Conservation (phyloP, 2,797 vertebrate species). For the Botia kubotai region DNA sequence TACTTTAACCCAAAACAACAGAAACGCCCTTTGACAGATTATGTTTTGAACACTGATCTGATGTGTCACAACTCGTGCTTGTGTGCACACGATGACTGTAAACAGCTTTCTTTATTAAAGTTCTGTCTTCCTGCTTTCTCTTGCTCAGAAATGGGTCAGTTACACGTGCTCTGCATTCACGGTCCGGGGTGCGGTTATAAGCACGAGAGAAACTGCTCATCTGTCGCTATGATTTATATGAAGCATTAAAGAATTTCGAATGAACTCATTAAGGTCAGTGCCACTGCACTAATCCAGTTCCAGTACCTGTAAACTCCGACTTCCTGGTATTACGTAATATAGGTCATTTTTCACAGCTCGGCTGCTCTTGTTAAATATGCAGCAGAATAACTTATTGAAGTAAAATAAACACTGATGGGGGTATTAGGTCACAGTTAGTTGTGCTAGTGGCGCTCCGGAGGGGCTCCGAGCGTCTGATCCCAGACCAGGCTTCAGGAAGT, state of each 20-base stretch:
- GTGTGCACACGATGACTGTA: background rate
- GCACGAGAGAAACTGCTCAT: constrained; percentile 6
- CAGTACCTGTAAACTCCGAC: constrained; percentile 3
- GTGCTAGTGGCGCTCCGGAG: constrained; percentile 45
- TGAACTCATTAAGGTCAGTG: background rate
- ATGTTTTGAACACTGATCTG: background rate
- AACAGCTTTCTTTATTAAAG: constrained; percentile 7
- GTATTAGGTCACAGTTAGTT: constrained; percentile 42
- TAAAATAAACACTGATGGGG: constrained; percentile 43
- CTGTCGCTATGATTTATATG: constrained; percentile 13
- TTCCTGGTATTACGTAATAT: constrained; percentile 11
- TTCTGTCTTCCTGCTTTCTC: background rate
- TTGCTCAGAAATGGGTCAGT: constrained; percentile 6
- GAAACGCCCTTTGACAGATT: background rate
- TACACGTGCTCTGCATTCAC: constrained; percentile 4
- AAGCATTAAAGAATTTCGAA: background rate
- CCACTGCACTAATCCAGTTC: constrained; percentile 1
- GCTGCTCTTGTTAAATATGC: background rate
- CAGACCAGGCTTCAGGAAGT: constrained; percentile 59
- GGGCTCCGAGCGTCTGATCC: constrained; percentile 51
- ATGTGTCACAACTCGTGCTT: constrained; percentile 24
- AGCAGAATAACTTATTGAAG: constrained; percentile 33
- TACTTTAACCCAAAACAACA: constrained; percentile 9
- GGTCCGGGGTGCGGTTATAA: constrained; percentile 44
- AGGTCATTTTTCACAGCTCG: constrained; percentile 17